Base-by-base conservation (phyloP, 2,113 vertebrate genomes). In the Eidolon helvum region DNA sequence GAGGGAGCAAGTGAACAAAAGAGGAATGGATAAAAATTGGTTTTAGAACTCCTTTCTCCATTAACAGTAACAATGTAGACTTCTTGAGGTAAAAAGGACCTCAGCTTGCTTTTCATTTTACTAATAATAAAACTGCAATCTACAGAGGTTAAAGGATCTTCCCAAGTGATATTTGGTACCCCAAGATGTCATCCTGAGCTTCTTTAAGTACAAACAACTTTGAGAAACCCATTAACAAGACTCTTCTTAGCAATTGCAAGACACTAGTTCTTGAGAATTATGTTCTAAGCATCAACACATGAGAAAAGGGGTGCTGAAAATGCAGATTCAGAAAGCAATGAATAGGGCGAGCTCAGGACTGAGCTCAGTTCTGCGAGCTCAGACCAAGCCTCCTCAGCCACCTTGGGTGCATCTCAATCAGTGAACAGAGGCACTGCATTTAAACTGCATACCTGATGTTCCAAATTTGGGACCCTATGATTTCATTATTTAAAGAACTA, bases 401-500 rank as follows among this genome's bases (percentile, higher is more conserved):
- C 74, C 33, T 38, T 6, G 2, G 14, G 4, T 10, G 0, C 33
- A 4, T 30, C 35, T 26, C 24, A 22, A 0, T 22, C 48, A 53
- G 10, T 35, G 40, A 66, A 15, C 26, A 26, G 53, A 69, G 19
- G 71, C 3, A 0, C 35, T 30, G 6, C 40, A 28, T 63, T 30
- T 61, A 33, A 12, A 55, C 53, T 1, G 28, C 5, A 10, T 43
- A 43, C 33, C n/a, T 55, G 4, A 45, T 38, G 10, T 28, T 55
- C 43, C 48, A 82, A 8, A 57, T 45, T 28, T 22, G 33, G 33
- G 24, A 80, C 45, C 28, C 55, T 87, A 4, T 38, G 35, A 71
- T 93, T 89, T 87, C 24, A 69, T 87, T 74, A 50, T 68, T 87
- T 91, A 28, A 90, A 91, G 53, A 59, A 63, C 38, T 68, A 7